A percentile compares a stretch with the other conserved stretches of the same genome.
These are phyloP conservation scores for Alexandromys fortis DNA, from an alignment of 2,113 vertebrate species.

Conservation along the genomic window DNA sequence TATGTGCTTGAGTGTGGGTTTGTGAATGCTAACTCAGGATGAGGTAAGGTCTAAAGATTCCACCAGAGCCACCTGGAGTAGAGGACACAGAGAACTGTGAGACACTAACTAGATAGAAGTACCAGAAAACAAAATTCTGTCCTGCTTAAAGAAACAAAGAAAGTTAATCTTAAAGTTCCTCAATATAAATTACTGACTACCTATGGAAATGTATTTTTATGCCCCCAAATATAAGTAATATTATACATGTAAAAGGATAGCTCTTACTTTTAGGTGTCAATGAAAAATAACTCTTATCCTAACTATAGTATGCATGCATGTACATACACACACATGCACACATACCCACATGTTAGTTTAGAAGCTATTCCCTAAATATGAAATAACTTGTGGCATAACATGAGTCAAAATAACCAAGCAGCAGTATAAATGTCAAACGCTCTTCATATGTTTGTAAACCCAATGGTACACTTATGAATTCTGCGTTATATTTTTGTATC, in stretches of 20 bases:
- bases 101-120: background rate
- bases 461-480: background rate
- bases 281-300: background rate
- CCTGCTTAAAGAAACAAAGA: background rate
- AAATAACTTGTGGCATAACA: background rate
- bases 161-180: background rate
- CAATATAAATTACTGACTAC: background rate
- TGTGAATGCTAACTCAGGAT: background rate
- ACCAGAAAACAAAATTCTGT: background rate
- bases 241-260: background rate
- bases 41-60: background rate
- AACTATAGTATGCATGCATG: background rate
- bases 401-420: background rate
- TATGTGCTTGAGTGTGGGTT: background rate
- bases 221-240: no score
- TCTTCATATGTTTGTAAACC: background rate
- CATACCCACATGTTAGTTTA: background rate
- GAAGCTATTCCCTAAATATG: background rate
- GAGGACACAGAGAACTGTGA: background rate
- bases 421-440: background rate
- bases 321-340: background rate
- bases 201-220: background rate
- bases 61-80: background rate
- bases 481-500: background rate
- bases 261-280: background rate